Evolutionary conservation across 2,888 invertebrate species (phyloP).

Genomic region (Chesias legatella): DNA sequence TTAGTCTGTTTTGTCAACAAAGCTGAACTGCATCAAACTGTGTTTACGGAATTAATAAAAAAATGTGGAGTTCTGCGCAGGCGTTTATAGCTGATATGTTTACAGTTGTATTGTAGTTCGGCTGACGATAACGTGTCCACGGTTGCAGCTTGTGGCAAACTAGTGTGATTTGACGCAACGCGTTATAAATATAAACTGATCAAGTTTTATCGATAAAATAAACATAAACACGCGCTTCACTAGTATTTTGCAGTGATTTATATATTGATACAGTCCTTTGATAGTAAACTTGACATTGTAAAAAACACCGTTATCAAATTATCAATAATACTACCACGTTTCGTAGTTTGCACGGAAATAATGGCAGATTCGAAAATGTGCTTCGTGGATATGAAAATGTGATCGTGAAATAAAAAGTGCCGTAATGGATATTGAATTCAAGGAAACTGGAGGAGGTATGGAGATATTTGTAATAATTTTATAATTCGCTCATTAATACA

Average conservation of each 20-base stretch:
- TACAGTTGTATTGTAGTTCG: conserved; percentile 49
- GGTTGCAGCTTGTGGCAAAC: conserved; percentile 3
- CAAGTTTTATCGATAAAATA: conserved; percentile 26
- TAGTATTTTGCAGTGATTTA: conserved; percentile 19
- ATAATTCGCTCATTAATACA: too few relatives aligned
- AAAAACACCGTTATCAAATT: conserved; percentile 3
- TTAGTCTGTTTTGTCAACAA: conserved; percentile 8
- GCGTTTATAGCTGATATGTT: conserved; percentile 50
- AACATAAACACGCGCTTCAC: conserved; percentile 15
- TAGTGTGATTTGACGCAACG: conserved; percentile 1
- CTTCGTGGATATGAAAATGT: conserved; percentile 1
- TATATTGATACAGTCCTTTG: conserved; percentile 10
- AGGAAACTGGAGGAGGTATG: conserved; percentile 27
- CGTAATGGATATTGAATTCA: conserved; percentile 26
- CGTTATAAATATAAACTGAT: conserved; percentile 10
- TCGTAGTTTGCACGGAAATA: conserved; percentile 2
- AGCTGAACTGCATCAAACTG: conserved; percentile 9
- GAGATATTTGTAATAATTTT: conserved; percentile 6
- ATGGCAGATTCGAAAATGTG: conserved; percentile 9
- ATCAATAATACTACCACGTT: conserved; percentile 1
- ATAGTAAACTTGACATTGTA: conserved; percentile 5
- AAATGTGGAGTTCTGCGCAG: conserved; percentile 35
- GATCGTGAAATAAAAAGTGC: neutral
- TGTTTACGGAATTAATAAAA: conserved; percentile 8
- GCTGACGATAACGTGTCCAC: conserved; percentile 46